phyloP scores from a whole-genome alignment of 2,113 vertebrate species.

The Acinonyx jubatus region DNA sequence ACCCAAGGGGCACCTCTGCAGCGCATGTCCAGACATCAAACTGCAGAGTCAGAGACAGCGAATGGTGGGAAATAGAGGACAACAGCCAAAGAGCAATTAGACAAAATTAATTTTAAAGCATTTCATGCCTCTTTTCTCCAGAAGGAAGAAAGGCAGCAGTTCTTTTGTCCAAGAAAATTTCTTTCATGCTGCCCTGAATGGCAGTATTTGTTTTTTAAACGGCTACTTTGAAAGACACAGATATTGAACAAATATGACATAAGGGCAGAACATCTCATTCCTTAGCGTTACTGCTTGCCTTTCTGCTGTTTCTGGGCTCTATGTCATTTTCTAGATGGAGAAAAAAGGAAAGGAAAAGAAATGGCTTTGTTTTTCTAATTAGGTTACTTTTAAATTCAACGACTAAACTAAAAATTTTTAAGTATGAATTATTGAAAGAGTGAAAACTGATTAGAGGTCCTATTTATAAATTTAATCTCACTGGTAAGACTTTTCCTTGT shows the following conservation, averaged over 20 bases:
- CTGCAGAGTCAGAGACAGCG: not conserved
- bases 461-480: not conserved
- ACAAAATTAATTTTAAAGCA: not conserved
- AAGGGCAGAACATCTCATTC: not conserved
- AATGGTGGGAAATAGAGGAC: not conserved
- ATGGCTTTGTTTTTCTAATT: not conserved
- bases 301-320: not conserved
- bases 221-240: not conserved
- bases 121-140: not conserved
- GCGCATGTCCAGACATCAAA: not conserved
- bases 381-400: not conserved
- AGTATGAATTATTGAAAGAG: conserved; percentile 53
- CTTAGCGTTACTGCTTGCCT: not conserved
- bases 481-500: not conserved
- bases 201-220: not conserved
- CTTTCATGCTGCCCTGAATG: not conserved
- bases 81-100: not conserved
- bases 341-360: not conserved
- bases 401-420: not conserved
- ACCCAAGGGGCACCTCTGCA: not conserved
- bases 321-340: not conserved
- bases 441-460: conserved; percentile 20
- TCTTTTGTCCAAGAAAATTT: not conserved
- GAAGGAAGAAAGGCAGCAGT: not conserved
- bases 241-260: not conserved